Conservation (phyloP, 2,113 vertebrate genomes). For the Sialia sialis region DNA sequence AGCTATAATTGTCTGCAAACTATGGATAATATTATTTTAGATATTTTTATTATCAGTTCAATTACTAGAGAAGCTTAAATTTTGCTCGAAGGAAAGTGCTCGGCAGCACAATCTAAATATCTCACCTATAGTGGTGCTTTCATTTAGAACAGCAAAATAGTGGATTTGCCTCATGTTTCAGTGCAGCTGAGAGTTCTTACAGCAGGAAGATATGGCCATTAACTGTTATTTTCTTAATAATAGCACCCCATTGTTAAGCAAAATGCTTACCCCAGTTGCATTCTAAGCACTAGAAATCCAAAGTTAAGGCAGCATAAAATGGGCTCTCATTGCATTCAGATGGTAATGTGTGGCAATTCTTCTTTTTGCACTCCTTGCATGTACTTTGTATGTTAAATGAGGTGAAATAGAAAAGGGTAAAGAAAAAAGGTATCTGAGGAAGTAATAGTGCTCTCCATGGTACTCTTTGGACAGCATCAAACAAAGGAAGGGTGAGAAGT, state of each 20-base stretch:
- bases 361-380: not conserved
- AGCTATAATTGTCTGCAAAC: not conserved
- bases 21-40: not conserved
- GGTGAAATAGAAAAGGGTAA: not conserved
- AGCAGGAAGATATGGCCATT: slow-evolving; percentile 45
- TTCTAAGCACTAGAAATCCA: slow-evolving; percentile 32
- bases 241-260: slow-evolving; percentile 36
- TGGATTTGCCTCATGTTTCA: slow-evolving; percentile 21
- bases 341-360: not conserved
- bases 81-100: not conserved
- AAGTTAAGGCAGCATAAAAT: slow-evolving; percentile 42
- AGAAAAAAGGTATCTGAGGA: not conserved
- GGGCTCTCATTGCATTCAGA: slow-evolving; percentile 14
- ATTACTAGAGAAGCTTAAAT: not conserved
- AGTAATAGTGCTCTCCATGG: not conserved
- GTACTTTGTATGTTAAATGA: slow-evolving; percentile 1
- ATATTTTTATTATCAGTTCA: not conserved
- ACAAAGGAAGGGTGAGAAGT: not conserved
- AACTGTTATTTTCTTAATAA: slow-evolving; percentile 63
- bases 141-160: slow-evolving; percentile 4
- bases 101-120: slow-evolving; percentile 2
- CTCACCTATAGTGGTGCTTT: not conserved
- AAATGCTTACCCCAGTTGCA: slow-evolving; percentile 4
- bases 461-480: not conserved
- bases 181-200: not conserved